These are phyloP conservation scores for Sander vitreus DNA, from an alignment of 2,113 vertebrate genomes.

Conservation along the genomic window DNA sequence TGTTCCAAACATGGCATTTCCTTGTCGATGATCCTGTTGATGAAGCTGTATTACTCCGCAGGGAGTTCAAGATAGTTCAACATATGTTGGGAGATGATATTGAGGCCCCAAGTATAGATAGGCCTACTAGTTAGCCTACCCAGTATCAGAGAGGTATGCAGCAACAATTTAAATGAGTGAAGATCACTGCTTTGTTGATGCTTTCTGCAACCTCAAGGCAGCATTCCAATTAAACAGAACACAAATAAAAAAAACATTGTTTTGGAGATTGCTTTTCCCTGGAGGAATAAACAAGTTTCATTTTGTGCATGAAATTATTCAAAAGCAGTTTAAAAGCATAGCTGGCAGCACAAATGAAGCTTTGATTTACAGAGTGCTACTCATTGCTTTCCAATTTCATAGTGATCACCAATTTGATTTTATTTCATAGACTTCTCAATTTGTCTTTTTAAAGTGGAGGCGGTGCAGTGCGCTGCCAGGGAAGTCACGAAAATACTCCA, in stretches of 20 bases:
- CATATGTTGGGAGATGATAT: too few relatives aligned
- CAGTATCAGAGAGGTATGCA: too few relatives aligned
- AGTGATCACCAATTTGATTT: slow-evolving; percentile 15
- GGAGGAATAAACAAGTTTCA: slow-evolving; percentile 24
- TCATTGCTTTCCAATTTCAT: slow-evolving; percentile 27
- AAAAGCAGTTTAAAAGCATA: slow-evolving; percentile 29
- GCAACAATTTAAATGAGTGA: too few relatives aligned
- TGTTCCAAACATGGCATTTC: too few relatives aligned
- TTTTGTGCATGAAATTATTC: slow-evolving; percentile 38
- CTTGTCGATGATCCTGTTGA: too few relatives aligned
- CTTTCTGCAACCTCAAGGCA: slow-evolving; percentile 22
- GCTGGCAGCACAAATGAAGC: slow-evolving; percentile 15
- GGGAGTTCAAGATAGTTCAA: too few relatives aligned
- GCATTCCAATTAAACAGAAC: not conserved
- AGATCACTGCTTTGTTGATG: slow-evolving; percentile 1
- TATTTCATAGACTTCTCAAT: slow-evolving; percentile 12
- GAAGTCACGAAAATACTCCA: not conserved
- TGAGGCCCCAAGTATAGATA: too few relatives aligned
- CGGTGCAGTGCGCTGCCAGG: not conserved
- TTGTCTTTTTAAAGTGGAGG: slow-evolving; percentile 21
- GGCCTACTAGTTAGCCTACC: too few relatives aligned
- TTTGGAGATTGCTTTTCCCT: not conserved
- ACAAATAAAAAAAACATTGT: not conserved
- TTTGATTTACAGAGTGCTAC: slow-evolving; percentile 1
- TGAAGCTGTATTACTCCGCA: too few relatives aligned